Conservation (phyloP, 2,888 invertebrate genomes). For the Acrocyrtus sp. region DNA sequence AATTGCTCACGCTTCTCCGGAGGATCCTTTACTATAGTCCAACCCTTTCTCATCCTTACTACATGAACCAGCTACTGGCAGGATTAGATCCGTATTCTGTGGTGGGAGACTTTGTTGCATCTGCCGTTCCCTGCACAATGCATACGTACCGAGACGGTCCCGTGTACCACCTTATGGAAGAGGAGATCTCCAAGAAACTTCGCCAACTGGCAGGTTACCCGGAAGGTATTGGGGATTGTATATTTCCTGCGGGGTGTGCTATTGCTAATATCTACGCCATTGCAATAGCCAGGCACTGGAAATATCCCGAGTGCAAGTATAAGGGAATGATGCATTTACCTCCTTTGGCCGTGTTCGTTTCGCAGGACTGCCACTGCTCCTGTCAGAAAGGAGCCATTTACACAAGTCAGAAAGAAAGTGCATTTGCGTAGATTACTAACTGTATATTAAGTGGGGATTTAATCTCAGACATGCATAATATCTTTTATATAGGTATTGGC, state of each 20-base stretch:
- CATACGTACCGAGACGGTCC: constrained; percentile 49
- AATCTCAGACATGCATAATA: too few species aligned
- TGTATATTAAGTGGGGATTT: too few species aligned
- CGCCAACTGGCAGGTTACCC: constrained; percentile 26
- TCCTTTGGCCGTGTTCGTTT: constrained; percentile 32
- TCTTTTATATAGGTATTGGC: constrained; percentile 75
- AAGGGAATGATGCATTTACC: constrained; percentile 31
- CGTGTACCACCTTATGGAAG: constrained; percentile 52
- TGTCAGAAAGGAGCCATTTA: constrained; percentile 39
- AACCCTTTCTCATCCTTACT: constrained; percentile 32
- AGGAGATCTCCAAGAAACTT: constrained; percentile 27
- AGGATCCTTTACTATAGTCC: constrained; percentile 32
- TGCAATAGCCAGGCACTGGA: constrained; percentile 34
- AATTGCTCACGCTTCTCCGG: constrained; percentile 1
- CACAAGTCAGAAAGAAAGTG: constrained; percentile 6
- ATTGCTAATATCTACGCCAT: constrained; percentile 23
- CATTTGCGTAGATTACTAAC: too few species aligned
- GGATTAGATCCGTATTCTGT: constrained; percentile 28
- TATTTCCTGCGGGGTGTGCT: constrained; percentile 35
- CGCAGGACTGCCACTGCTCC: constrained; percentile 29
- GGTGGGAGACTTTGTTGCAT: constrained; percentile 47
- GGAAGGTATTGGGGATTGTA: constrained; percentile 25
- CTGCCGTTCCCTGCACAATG: constrained; percentile 46
- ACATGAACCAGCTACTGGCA: constrained; percentile 20
- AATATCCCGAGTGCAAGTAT: constrained; percentile 32